These are phyloP conservation scores for Andrena trimmerana DNA, from an alignment of 2,888 invertebrate species.

Conservation along the genomic window DNA sequence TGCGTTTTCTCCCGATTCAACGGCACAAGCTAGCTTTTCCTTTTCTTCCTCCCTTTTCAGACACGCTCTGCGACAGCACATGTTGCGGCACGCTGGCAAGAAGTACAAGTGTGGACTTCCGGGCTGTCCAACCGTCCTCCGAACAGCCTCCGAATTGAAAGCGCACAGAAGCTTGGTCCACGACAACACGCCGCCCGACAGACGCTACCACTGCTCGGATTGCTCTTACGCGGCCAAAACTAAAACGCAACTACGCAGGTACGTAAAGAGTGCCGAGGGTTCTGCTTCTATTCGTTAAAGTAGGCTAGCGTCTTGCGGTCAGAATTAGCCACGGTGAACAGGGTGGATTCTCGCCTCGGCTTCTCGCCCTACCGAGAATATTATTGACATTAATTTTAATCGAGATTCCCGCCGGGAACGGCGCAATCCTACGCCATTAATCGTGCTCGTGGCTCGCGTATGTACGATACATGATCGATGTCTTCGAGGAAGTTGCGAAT, in stretches of 20 bases:
- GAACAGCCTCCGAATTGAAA: constrained; percentile 87
- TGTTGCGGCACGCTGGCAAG: constrained; percentile 87
- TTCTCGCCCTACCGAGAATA: constrained; percentile 57
- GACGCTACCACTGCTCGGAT: constrained; percentile 88
- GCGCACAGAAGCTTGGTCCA: constrained; percentile 87
- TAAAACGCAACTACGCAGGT: constrained; percentile 86
- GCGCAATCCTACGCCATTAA: constrained; percentile 74
- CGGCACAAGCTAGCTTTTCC: background rate
- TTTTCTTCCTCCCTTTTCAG: constrained; percentile 80
- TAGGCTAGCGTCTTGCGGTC: background rate
- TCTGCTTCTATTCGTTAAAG: background rate
- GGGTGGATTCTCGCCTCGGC: constrained; percentile 16
- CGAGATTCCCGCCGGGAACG: constrained; percentile 71
- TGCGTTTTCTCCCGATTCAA: background rate
- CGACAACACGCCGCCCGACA: constrained; percentile 85
- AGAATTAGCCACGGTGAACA: background rate
- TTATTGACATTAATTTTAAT: constrained; percentile 76
- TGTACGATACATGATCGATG: constrained; percentile 74
- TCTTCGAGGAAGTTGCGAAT: constrained; percentile 78
- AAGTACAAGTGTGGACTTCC: constrained; percentile 86
- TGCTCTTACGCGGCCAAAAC: constrained; percentile 84
- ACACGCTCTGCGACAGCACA: constrained; percentile 87
- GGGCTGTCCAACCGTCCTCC: constrained; percentile 87
- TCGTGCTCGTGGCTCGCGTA: constrained; percentile 70
- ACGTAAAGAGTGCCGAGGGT: constrained; percentile 55